Percentiles rank a stretch among this genome's conserved stretches.
Conservation (phyloP, 2,797 vertebrate genomes). For the Parauchenoglanis ngamensis region DNA sequence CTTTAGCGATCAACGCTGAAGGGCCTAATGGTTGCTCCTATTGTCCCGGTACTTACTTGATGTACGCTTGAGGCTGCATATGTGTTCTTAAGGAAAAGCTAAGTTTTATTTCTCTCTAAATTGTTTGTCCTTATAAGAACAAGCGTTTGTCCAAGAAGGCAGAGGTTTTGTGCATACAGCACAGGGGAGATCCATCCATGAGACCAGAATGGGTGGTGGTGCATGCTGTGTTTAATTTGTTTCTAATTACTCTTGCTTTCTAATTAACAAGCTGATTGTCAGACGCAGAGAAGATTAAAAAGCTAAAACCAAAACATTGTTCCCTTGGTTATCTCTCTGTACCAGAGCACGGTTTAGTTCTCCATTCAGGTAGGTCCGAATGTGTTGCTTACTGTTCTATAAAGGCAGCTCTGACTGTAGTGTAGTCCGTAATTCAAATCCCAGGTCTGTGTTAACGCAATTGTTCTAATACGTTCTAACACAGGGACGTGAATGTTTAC, state of each 20-base stretch:
- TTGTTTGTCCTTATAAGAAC: background rate
- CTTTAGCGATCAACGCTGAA: constrained; percentile 7
- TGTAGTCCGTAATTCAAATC: background rate
- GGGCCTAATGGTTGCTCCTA: background rate
- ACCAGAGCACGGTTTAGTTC: background rate
- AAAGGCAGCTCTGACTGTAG: background rate
- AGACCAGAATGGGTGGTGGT: constrained; percentile 34
- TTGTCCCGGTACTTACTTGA: constrained; percentile 5
- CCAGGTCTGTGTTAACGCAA: background rate
- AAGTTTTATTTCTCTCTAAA: constrained; percentile 5
- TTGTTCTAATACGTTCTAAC: background rate
- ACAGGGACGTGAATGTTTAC: background rate
- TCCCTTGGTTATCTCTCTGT: background rate
- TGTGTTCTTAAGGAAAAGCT: background rate
- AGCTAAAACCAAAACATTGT: background rate
- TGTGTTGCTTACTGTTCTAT: background rate
- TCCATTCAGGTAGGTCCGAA: background rate
- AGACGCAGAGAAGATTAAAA: constrained; percentile 21
- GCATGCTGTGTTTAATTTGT: constrained; percentile 47
- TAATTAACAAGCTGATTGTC: constrained; percentile 20
- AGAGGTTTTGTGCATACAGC: background rate
- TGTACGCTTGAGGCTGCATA: constrained; percentile 10
- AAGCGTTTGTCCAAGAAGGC: background rate
- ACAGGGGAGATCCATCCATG: constrained; percentile 2
- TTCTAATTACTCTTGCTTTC: constrained; percentile 49